Evolutionary conservation across 2,113 vertebrate genomes (phyloP), one percentile per base, ranked within the genome.

Genomic region (Platycercus adscitus): DNA sequence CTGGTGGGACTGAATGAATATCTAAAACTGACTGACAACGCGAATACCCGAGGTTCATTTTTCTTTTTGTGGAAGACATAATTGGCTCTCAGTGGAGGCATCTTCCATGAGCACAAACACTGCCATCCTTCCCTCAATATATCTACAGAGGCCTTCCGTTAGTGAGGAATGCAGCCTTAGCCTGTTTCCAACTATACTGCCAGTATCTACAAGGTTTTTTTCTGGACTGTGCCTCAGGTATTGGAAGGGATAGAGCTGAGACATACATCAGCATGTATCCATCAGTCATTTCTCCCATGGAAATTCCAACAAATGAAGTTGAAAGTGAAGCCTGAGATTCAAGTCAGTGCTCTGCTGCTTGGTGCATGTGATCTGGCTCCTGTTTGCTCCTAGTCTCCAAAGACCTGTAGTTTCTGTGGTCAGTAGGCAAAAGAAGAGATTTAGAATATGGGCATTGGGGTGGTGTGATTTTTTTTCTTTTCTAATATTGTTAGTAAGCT

Each of bases 401-500:
- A 93, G 47, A 65, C 28, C 24, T 72, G 17, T 21, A 87, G 24
- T 64, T 93, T 72, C 33, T 18, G 76, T 79, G 10, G 14, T 68
- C 56, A 53, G 23, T 3, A 70, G 21, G 58, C 14, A 66, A 82
- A 84, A 60, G 8, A 89, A 29, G 29, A 87, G 5, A 65, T n/a
- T 29, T 11, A 10, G 17, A 80, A 64, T 41, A 58, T 8, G n/a
- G 5, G 16, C 13, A 3, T 8, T 2, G 5, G 0, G 13, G 1
- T 3, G 8, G 15, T 6, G 15, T 31, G 41, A 20, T 7, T 24
- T 73, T 56, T 10, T 7, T 16, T 11, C 2, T 17, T 71, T 50
- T n/a, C 3, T 12, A 24, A 15, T 58, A 28, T 46, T 77, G 6
- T 37, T 46, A 60, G 4, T 50, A 69, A 79, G 21, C 1, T 47